phyloP scores from a whole-genome alignment of 2,113 vertebrate species.

The Ascaphus truei region DNA sequence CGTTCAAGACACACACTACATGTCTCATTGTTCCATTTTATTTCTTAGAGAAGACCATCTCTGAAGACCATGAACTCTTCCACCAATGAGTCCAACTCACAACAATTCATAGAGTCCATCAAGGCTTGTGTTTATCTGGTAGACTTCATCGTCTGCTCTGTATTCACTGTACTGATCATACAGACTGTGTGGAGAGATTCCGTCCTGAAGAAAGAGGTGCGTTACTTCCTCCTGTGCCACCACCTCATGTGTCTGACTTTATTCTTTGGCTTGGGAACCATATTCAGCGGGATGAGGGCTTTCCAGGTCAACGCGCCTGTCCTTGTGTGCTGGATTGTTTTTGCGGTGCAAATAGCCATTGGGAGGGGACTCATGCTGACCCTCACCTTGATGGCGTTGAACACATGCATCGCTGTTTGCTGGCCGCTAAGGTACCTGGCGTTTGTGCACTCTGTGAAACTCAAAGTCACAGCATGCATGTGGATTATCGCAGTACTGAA shows the following conservation, averaged over 20 bases:
- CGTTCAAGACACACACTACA: too few species aligned
- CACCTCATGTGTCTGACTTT: slow-evolving; percentile 47
- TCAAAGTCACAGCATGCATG: slow-evolving; percentile 12
- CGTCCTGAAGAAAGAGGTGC: slow-evolving; percentile 40
- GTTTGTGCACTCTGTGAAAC: slow-evolving; percentile 16
- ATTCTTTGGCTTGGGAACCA: slow-evolving; percentile 44
- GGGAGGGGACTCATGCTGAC: slow-evolving; percentile 54
- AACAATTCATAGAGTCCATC: slow-evolving; percentile 26
- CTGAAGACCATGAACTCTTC: slow-evolving; percentile 42
- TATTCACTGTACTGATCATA: slow-evolving; percentile 42
- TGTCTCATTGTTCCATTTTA: too few species aligned
- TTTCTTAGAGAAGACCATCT: neutral
- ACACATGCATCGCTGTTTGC: slow-evolving; percentile 46
- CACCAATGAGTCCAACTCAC: slow-evolving; percentile 27
- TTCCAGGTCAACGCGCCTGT: slow-evolving; percentile 29
- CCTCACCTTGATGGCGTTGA: slow-evolving; percentile 54
- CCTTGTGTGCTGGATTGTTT: slow-evolving; percentile 49
- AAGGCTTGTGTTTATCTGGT: slow-evolving; percentile 46
- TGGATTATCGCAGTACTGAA: slow-evolving; percentile 44
- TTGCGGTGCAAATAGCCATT: slow-evolving; percentile 46
- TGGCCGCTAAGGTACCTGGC: slow-evolving; percentile 43
- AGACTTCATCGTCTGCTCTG: slow-evolving; percentile 45
- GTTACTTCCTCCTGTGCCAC: slow-evolving; percentile 49
- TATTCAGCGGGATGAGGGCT: slow-evolving; percentile 39
- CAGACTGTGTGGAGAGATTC: slow-evolving; percentile 32